Evolutionary conservation across 1,140 invertebrate genomes (phyloP), one percentile per base, ranked within the genome.

Genomic region (Tetramorium alpestre): DNA sequence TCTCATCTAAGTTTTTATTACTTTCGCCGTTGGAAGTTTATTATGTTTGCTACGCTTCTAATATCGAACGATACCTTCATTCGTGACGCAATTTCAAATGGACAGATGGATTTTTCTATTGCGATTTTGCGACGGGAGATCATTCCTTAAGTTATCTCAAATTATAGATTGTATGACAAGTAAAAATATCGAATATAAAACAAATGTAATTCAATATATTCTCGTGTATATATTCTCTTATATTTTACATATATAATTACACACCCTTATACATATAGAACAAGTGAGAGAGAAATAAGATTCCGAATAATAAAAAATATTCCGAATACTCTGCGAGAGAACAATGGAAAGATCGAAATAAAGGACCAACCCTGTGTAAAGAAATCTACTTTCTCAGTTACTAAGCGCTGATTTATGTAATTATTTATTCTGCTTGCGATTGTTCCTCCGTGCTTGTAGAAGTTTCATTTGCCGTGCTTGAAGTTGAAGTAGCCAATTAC

Each of bases 1-100:
- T 69, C 88, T 88, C 73, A 64, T 87, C 75, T 64, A 82, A 80
- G 69, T 91, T 91, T 91, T 92, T 91, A 91, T 91, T 89, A 90
- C 76, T 91, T 76, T 86, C 51, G 33, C 58, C 25, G 80, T 70
- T 69, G 73, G 47, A 58, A 70, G 72, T 89, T 92, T 90, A 91
- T 91, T 88, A 88, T 91, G 87, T 88, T 88, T 87, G 82, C 75
- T 65, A 41, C 58, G 72, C n/a, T 64, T 28, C 51, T 72, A 69
- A 70, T 70, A 87, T 69, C 82, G 72, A 18, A 70, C 33, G 62
- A 69, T 58, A 58, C 6, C 10, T 7, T 11, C 47, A 70, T 28
- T 54, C 77, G 22, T 44, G 65, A 81, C 38, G 22, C 16, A 81
- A 54, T 70, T 18, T 81, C 51, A 70, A 56, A 70, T 65, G 44